A percentile compares a stretch with the other conserved stretches of the same genome.
These are phyloP conservation scores for Semaprochilodus insignis DNA, from an alignment of 2,797 vertebrate species.

Conservation along the genomic window DNA sequence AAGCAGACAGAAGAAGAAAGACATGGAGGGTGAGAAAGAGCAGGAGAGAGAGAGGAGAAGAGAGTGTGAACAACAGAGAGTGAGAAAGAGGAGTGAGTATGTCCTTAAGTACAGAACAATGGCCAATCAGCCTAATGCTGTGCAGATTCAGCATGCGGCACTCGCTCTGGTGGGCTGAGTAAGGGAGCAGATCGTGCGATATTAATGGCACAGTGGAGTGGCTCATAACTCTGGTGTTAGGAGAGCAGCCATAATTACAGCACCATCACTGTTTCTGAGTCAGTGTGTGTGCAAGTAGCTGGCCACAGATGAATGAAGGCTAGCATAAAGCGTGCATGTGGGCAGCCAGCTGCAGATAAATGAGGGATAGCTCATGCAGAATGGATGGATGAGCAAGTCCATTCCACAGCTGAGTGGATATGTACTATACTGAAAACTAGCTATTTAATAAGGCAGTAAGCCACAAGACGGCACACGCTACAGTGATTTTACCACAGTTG, in stretches of 20 bases:
- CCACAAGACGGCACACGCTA: too few relatives aligned
- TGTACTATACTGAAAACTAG: background rate
- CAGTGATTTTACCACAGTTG: too few relatives aligned
- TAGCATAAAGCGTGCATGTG: slow-evolving; percentile 8
- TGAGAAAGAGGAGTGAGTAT: background rate
- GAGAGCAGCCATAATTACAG: slow-evolving; percentile 51
- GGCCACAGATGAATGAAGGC: slow-evolving; percentile 42
- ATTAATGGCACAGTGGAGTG: slow-evolving; percentile 48
- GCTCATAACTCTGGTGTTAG: slow-evolving; percentile 54
- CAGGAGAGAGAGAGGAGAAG: background rate
- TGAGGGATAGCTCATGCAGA: background rate
- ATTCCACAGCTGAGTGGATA: slow-evolving; percentile 11
- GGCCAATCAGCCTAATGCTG: slow-evolving; percentile 14
- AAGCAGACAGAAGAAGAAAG: too few relatives aligned
- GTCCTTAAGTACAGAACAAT: slow-evolving; percentile 8
- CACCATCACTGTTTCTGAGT: slow-evolving; percentile 27
- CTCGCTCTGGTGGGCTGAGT: background rate
- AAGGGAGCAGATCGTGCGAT: slow-evolving; percentile 25
- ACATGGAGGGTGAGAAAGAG: too few relatives aligned
- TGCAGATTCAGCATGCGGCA: slow-evolving; percentile 30
- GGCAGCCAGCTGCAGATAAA: slow-evolving; percentile 39
- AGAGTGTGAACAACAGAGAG: background rate
- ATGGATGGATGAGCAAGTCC: slow-evolving; percentile 13
- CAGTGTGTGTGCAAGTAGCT: background rate
- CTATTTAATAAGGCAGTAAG: too few relatives aligned